Base-by-base conservation (phyloP, 2,888 invertebrate genomes). In the Drosophila tripunctata region DNA sequence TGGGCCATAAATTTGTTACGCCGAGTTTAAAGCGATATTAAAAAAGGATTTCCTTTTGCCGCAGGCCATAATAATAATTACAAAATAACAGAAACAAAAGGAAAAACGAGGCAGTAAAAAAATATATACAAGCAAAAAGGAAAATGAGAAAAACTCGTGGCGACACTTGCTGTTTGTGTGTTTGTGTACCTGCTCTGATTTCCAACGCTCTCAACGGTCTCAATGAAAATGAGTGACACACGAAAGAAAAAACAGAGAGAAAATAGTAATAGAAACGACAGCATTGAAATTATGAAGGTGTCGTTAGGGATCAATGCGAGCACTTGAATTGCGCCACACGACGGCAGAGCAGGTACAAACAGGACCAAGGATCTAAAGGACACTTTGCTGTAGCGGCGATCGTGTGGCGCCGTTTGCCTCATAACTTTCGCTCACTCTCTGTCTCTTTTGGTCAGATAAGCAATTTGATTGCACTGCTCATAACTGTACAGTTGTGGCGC, bases 41-140 rank as follows among this genome's bases (percentile, higher is more conserved):
- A 78, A 87, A 81, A 81, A 81, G 87, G 87, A 87, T 85, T 81
- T 85, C 85, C 87, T 72, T 67, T 73, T 40, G 33, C 41, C 41
- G 36, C 50, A 14, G 40, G 22, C 27, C 22, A 66, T 71, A 76
- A 78, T 87, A 88, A 88, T 87, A 88, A 84, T 85, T 87, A 87
- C 76, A 81, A 85, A 86, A 55, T 36, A 63, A 48, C 68, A 56
- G 30, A 76, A 38, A 52, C 21, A 71, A 72, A 40, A 17, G 7
- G 21, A n/a, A 43, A 54, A 40, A 21, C 7, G 27, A 15, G 36
- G 41, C 30, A 10, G 30, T 30, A 64, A 43, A 51, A 47, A 27
- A 52, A 15, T 12, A 44, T 22, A 41, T 8, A 36, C 31, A n/a
- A 27, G 2, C 27, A 7, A 10, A 27, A 27, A 27, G 27, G 10